Percentiles rank a stretch among this genome's conserved stretches.
These are phyloP conservation scores for Butastur rufipennis DNA, from an alignment of 2,113 vertebrate genomes.

Conservation along the genomic window DNA sequence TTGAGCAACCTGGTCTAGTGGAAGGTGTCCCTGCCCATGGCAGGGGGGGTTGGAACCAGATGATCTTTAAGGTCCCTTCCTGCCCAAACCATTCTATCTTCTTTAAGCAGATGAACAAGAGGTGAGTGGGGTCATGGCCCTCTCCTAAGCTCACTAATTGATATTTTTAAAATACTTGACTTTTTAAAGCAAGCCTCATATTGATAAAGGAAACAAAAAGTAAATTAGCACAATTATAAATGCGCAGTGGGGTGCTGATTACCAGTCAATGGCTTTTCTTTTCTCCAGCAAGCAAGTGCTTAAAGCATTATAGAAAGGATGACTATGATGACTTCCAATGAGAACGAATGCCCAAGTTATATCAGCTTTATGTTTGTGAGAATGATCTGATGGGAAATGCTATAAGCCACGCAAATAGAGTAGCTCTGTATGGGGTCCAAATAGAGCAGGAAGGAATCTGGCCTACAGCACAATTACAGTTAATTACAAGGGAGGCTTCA, in stretches of 20 bases:
- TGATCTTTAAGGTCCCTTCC: too few species aligned
- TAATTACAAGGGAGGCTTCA: constrained; percentile 46
- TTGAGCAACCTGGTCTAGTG: too few species aligned
- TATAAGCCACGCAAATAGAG: constrained; percentile 21
- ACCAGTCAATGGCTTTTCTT: constrained; percentile 31
- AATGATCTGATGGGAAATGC: constrained; percentile 48
- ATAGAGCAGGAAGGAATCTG: constrained; percentile 50
- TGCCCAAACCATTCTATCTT: background rate
- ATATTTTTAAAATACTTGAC: constrained; percentile 45
- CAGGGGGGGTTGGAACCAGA: too few species aligned
- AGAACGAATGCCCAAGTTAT: constrained; percentile 27
- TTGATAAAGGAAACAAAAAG: constrained; percentile 59
- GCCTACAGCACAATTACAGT: constrained; percentile 44
- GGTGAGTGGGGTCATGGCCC: background rate
- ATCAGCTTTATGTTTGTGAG: constrained; percentile 41
- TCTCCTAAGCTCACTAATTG: background rate
- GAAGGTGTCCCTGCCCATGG: too few species aligned
- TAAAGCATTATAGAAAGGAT: constrained; percentile 32
- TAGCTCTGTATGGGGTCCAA: constrained; percentile 51
- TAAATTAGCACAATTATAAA: constrained; percentile 50
- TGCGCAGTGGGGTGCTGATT: constrained; percentile 49
- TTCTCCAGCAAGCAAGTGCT: constrained; percentile 34
- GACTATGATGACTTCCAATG: constrained; percentile 40
- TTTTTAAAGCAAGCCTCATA: constrained; percentile 26
- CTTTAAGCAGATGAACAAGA: background rate